These are phyloP conservation scores for Dusona sp. DNA, from an alignment of 2,888 invertebrate genomes.

Conservation along the genomic window DNA sequence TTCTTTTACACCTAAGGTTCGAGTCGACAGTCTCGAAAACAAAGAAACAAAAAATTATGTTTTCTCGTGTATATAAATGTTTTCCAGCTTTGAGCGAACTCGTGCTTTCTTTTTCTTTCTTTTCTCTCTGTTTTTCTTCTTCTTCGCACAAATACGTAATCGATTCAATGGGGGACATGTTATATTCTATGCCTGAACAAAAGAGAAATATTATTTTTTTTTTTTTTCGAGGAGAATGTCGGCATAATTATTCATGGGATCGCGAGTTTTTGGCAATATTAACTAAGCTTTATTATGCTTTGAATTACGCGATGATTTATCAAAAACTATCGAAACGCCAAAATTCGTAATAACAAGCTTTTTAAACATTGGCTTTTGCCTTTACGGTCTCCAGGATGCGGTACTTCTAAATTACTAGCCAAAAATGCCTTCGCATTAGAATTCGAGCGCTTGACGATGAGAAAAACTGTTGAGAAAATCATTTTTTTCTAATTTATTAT, in stretches of 20 bases:
- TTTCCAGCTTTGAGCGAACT: conserved; percentile 7
- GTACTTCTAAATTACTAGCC: not conserved
- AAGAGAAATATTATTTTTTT: conserved; percentile 71
- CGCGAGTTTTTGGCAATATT: not conserved
- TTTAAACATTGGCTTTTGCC: not conserved
- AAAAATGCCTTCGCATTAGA: not conserved
- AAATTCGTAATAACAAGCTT: not conserved
- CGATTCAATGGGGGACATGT: conserved; percentile 74
- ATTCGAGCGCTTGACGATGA: not conserved
- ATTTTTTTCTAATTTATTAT: not conserved
- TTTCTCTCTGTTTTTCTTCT: conserved; percentile 36
- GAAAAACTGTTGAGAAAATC: not conserved
- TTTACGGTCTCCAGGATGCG: too few relatives aligned
- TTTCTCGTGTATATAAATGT: not conserved
- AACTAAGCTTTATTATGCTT: not conserved
- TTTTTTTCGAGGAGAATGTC: not conserved
- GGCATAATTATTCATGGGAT: not conserved
- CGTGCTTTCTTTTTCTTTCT: conserved; percentile 3
- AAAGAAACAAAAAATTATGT: conserved; percentile 18
- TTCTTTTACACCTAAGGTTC: not conserved
- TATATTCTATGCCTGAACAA: conserved; percentile 77
- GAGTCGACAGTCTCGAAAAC: not conserved
- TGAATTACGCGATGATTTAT: not conserved
- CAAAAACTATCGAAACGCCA: not conserved
- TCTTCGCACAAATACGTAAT: conserved; percentile 78